Evolutionary conservation across 2,797 vertebrate genomes (phyloP).

Genomic region (Leptoclinus maculatus): DNA sequence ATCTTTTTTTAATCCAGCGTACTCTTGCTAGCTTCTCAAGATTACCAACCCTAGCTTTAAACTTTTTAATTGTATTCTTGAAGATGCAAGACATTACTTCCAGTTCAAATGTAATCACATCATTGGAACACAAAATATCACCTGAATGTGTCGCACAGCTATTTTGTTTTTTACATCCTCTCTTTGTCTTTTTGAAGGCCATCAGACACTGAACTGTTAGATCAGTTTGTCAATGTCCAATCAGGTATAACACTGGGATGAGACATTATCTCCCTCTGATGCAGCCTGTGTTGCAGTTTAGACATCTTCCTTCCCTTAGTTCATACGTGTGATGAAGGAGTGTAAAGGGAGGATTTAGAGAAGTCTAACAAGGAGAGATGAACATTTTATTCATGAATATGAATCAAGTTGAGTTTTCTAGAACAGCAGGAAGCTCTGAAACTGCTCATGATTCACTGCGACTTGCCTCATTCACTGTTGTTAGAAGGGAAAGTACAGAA

Average conservation of each 20-base stretch:
- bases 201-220: not conserved
- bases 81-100: not conserved
- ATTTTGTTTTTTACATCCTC: not conserved
- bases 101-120: not conserved
- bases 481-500: not conserved
- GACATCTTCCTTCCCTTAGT: not conserved
- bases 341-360: not conserved
- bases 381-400: not conserved
- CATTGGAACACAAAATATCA: not conserved
- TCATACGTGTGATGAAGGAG: not conserved
- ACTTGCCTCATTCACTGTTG: not conserved
- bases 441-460: not conserved
- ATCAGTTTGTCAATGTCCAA: slow-evolving; percentile 1
- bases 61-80: not conserved
- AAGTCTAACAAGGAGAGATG: not conserved
- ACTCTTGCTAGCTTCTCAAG: too few relatives aligned
- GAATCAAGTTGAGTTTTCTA: not conserved
- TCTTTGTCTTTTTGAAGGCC: not conserved
- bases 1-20: too few relatives aligned
- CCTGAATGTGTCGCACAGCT: not conserved
- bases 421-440: not conserved
- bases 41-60: not conserved
- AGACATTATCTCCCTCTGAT: not conserved
- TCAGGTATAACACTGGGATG: not conserved
- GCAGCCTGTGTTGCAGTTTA: not conserved